A percentile compares a stretch with the other conserved stretches of the same genome.
Conservation (phyloP, 2,797 vertebrate genomes). For the Periophthalmus magnuspinnatus region DNA sequence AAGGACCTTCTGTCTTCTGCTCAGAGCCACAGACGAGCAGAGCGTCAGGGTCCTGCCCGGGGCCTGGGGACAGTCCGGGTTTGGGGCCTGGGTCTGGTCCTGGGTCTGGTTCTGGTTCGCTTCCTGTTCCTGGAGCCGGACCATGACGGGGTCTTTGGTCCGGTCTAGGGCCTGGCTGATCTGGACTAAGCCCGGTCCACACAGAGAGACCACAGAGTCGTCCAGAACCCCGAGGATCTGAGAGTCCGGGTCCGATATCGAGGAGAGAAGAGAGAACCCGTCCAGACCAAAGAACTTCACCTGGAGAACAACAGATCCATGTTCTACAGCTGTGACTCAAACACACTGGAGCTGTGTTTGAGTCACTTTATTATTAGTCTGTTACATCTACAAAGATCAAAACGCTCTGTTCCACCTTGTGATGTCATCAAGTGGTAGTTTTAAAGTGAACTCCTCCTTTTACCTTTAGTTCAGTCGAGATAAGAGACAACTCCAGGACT, state of each 20-base stretch:
- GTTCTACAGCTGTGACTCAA: too few species aligned
- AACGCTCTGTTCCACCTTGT: too few species aligned
- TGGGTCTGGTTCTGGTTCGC: constrained; percentile 25
- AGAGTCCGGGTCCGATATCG: constrained; percentile 30
- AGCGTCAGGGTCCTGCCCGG: constrained; percentile 24
- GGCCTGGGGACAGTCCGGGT: not conserved
- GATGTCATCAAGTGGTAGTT: too few species aligned
- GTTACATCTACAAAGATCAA: too few species aligned
- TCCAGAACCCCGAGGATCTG: constrained; percentile 63
- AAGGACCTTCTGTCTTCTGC: constrained; percentile 63
- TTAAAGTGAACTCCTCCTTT: too few species aligned
- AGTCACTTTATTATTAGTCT: too few species aligned
- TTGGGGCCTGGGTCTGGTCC: not conserved
- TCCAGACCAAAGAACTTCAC: constrained; percentile 76
- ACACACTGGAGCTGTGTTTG: too few species aligned
- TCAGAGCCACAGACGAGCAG: constrained; percentile 46
- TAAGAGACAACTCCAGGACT: too few species aligned
- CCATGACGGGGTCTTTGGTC: constrained; percentile 45
- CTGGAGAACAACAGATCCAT: constrained; percentile 62
- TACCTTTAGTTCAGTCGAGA: too few species aligned
- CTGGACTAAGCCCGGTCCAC: constrained; percentile 52
- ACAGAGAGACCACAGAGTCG: constrained; percentile 63
- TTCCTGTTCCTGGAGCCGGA: constrained; percentile 43
- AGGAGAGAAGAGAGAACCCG: constrained; percentile 61
- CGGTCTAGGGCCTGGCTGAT: constrained; percentile 53